Base-by-base conservation (phyloP, 2,797 vertebrate species). In the Decapterus maruadsi region DNA sequence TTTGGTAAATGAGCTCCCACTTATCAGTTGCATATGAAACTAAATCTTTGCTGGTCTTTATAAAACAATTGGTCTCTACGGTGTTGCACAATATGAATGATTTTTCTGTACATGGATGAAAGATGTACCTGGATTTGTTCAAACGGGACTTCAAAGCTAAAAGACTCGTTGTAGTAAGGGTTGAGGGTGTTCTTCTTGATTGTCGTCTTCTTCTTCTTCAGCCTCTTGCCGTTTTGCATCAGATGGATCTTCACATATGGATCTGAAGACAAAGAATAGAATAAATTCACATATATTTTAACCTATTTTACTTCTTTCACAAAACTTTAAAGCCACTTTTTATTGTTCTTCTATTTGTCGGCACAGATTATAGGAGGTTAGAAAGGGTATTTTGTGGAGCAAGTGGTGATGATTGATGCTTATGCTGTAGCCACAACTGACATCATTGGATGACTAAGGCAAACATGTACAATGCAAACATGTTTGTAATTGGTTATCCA, bases 151-250 rank as follows among this genome's bases (percentile, higher is more conserved):
- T 99, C 98, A 90, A 99, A 99, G 94, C 98, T 99, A 95, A 99
- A 99, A 74, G 98, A 99, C 93, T 99, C 98, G 0, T 99, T 99
- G 96, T 99, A 99, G 92, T 99, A 99, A 82, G 98, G 98, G 94
- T 99, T 99, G 76, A 99, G 98, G 64, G 98, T 99, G 92, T 99
- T 99, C 96, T 99, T 99, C 92, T 99, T 99, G 96, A 99, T 99
- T 85, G 98, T 99, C 79, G 98, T 99, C 96, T 99, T 99, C 96
- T 99, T 99, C 95, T 99, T 99, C 96, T 99, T 99, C 96, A 99
- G 96, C 78, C 98, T 96, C 93, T 99, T 99, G 67, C 98, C 98
- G 0, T 99, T 99, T 91, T 99, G 98, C 98, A 99, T 99, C 95
- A 99, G 96, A 92, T 99, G 98, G 91, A 99, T 99, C 94, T 99